These are phyloP conservation scores for Arvicanthis niloticus DNA, from an alignment of 2,113 vertebrate genomes.

Conservation along the genomic window DNA sequence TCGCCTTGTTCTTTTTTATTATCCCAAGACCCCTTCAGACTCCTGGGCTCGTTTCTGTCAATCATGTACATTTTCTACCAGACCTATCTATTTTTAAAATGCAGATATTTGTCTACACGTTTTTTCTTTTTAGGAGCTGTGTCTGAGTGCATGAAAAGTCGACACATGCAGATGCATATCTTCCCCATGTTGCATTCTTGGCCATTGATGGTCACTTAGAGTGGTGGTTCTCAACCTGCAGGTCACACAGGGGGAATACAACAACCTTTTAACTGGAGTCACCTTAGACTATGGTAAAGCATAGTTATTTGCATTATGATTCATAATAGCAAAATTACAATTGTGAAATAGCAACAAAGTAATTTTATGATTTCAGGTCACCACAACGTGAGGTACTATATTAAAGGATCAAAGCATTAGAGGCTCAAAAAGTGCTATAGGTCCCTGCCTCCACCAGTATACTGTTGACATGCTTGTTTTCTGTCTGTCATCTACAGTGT, in stretches of 20 bases:
- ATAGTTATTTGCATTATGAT: background rate
- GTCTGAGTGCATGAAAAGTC: background rate
- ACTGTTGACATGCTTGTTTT: background rate
- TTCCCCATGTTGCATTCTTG: background rate
- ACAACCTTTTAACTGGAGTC: background rate
- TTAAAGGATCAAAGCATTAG: background rate
- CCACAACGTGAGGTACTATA: background rate
- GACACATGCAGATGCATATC: accelerated
- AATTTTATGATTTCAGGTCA: background rate
- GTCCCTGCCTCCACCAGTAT: background rate
- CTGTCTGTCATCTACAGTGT: background rate
- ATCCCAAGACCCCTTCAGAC: background rate
- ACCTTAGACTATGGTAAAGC: background rate
- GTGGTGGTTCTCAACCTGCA: background rate
- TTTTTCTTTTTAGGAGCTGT: conserved; percentile 9
- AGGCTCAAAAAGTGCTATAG: background rate
- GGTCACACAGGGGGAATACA: background rate
- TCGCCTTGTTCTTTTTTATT: background rate
- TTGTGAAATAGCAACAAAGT: background rate
- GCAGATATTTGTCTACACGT: conserved; percentile 54
- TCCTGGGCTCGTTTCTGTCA: conserved; percentile 43
- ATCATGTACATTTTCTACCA: background rate
- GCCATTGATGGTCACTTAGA: background rate
- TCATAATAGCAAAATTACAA: background rate
- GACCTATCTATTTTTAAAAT: conserved; percentile 40